Conservation (phyloP, 2,888 invertebrate genomes). For the Drosophila silvestris region DNA sequence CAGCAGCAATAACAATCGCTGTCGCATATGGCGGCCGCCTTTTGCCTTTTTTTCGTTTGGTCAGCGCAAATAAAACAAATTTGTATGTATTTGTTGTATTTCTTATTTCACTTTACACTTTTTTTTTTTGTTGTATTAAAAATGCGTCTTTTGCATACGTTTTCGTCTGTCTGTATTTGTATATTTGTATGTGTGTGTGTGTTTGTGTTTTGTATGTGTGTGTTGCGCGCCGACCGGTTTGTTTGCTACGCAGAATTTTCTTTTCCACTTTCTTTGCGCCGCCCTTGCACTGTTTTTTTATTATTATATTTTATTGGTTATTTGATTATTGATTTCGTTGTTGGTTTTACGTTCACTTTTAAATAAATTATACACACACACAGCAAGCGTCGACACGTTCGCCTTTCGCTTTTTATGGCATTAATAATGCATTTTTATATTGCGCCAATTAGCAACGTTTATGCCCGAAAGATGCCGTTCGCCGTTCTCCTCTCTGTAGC, state of each 20-base stretch:
- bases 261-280: slow-evolving; percentile 62
- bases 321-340: slow-evolving; percentile 12
- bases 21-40: slow-evolving; percentile 71
- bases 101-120: slow-evolving; percentile 28
- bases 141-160: slow-evolving; percentile 68
- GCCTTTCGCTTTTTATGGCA: slow-evolving; percentile 72
- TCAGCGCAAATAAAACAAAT: slow-evolving; percentile 57
- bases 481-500: slow-evolving; percentile 54
- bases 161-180: slow-evolving; percentile 52
- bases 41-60: slow-evolving; percentile 59
- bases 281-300: slow-evolving; percentile 54
- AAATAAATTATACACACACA: slow-evolving; percentile 57
- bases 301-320: slow-evolving; percentile 40
- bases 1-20: slow-evolving; percentile 27
- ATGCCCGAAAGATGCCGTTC: slow-evolving; percentile 38
- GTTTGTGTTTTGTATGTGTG: slow-evolving; percentile 62
- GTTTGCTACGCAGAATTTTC: slow-evolving; percentile 78
- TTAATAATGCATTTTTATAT: slow-evolving; percentile 52
- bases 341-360: slow-evolving; percentile 54
- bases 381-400: slow-evolving; percentile 34
- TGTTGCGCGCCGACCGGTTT: slow-evolving; percentile 75
- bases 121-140: slow-evolving; percentile 26
- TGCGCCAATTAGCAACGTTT: slow-evolving; percentile 47
- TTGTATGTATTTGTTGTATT: slow-evolving; percentile 46
- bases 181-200: slow-evolving; percentile 37